These are phyloP conservation scores for Phylloscopus collybita DNA, from an alignment of 2,797 vertebrate genomes.

Conservation along the genomic window DNA sequence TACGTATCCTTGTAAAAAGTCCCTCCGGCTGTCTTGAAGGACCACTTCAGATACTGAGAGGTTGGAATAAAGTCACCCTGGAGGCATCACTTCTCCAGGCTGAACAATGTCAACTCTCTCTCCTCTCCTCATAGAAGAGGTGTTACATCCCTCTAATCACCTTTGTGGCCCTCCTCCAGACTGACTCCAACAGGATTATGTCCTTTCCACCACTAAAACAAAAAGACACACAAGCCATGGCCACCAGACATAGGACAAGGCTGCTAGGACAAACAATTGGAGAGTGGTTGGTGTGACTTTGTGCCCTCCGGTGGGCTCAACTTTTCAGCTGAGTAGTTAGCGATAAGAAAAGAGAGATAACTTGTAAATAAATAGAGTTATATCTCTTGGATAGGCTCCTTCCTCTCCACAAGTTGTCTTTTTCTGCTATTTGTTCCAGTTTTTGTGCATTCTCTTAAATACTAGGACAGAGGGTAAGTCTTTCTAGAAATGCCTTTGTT, in stretches of 20 bases:
- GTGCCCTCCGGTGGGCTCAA: rapidly evolving
- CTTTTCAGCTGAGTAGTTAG: neutral
- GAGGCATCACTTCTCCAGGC: neutral
- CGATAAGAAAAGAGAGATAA: neutral
- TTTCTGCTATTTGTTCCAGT: neutral
- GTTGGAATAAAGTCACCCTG: neutral
- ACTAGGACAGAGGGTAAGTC: neutral
- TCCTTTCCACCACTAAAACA: neutral
- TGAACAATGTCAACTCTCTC: neutral
- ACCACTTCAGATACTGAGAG: neutral
- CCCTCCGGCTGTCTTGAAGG: neutral
- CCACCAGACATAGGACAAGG: neutral
- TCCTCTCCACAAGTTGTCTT: neutral
- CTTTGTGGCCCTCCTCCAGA: neutral
- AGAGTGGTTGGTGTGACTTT: neutral
- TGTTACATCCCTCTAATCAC: neutral
- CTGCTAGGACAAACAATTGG: neutral
- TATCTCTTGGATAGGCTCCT: neutral
- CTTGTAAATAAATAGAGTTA: neutral
- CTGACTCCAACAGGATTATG: neutral
- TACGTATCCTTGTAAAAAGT: neutral
- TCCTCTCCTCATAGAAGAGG: neutral
- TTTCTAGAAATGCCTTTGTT: slow-evolving; percentile 8
- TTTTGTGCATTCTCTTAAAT: neutral
- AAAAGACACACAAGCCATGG: neutral